Evolutionary conservation across 2,797 vertebrate species (phyloP).

Genomic region (Tokudaia muenninki): DNA sequence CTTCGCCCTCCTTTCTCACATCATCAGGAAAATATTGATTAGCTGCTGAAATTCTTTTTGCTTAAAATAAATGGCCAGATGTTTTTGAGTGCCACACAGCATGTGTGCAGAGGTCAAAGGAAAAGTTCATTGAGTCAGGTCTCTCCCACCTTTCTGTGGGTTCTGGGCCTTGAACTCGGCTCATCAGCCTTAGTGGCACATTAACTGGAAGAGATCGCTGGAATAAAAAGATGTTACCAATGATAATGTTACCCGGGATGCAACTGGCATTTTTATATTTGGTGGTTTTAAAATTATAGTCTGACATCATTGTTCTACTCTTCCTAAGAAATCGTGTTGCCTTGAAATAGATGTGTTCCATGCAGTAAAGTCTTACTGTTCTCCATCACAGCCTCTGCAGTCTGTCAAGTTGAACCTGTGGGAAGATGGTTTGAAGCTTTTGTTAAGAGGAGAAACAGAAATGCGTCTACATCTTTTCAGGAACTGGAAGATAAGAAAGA

Average conservation of each 20-base stretch:
- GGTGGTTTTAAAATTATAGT: slow-evolving; percentile 53
- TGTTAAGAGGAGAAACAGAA: slow-evolving; percentile 95
- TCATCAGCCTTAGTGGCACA: not conserved
- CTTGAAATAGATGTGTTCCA: slow-evolving; percentile 71
- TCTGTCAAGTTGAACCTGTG: slow-evolving; percentile 97
- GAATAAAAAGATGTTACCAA: slow-evolving; percentile 52
- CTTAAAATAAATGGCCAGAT: not conserved
- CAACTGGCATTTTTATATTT: slow-evolving; percentile 42
- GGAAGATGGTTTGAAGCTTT: slow-evolving; percentile 99
- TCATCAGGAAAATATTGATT: not conserved
- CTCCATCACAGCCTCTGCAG: slow-evolving; percentile 91
- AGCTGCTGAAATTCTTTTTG: not conserved
- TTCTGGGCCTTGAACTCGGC: not conserved
- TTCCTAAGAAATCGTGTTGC: slow-evolving; percentile 2
- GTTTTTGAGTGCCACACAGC: not conserved
- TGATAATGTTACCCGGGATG: not conserved
- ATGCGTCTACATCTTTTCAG: slow-evolving; percentile 96
- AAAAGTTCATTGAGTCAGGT: not conserved
- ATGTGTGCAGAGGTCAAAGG: not conserved
- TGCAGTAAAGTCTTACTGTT: slow-evolving; percentile 74
- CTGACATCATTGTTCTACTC: slow-evolving; percentile 43
- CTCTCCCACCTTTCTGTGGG: not conserved
- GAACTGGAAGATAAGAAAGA: slow-evolving; percentile 98
- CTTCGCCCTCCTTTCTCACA: not conserved
- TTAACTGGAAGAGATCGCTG: slow-evolving; percentile 26